Conservation (phyloP, 2,888 invertebrate species). For the Pasiphila rectangulata region DNA sequence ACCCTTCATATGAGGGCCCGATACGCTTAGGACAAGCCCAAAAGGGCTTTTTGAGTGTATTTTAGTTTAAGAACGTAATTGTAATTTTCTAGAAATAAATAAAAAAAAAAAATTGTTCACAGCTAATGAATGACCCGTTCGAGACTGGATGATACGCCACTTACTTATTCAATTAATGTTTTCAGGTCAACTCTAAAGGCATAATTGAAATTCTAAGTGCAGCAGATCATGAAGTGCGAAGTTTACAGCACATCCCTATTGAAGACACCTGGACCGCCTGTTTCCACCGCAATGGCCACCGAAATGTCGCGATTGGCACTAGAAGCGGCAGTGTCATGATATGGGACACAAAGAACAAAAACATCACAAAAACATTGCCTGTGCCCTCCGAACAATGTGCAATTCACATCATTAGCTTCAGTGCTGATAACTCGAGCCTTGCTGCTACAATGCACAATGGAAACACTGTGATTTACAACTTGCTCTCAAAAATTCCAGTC, state of each 20-base stretch:
- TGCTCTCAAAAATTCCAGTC: conserved; percentile 73
- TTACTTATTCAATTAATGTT: conserved; percentile 25
- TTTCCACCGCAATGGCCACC: conserved; percentile 72
- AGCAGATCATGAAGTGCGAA: conserved; percentile 65
- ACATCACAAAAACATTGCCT: conserved; percentile 69
- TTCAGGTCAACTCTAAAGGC: conserved; percentile 72
- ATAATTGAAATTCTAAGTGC: conserved; percentile 68
- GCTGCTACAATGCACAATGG: conserved; percentile 74
- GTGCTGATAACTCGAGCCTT: conserved; percentile 71
- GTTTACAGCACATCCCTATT: conserved; percentile 69
- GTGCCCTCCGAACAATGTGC: conserved; percentile 59
- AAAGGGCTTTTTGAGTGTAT: no score
- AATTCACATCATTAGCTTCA: conserved; percentile 69
- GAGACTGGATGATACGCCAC: not conserved
- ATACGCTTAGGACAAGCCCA: no score
- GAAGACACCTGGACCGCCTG: conserved; percentile 73
- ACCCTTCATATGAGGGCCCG: no score
- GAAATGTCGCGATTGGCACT: conserved; percentile 70
- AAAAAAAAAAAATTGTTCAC: no score
- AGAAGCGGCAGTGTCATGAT: conserved; percentile 71
- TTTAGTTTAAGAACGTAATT: no score
- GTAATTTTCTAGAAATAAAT: no score
- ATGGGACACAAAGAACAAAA: conserved; percentile 76
- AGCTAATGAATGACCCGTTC: conserved; percentile 22
- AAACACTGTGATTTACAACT: conserved; percentile 73